phyloP scores from a whole-genome alignment of 2,888 invertebrate genomes.

The Acleris cristana region DNA sequence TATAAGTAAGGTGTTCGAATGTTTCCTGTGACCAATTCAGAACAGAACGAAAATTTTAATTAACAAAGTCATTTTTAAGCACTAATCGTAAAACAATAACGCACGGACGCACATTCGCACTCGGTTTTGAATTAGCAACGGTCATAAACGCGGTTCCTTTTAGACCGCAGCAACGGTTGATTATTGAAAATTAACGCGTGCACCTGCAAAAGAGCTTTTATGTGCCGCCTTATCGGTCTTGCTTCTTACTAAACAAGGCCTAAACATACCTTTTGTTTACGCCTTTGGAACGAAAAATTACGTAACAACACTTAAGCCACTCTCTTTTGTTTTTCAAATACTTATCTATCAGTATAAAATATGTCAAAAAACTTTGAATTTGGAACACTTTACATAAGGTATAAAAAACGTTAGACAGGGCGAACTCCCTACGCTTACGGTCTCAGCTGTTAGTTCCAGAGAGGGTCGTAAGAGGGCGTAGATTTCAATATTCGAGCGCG shows the following conservation, averaged over 20 bases:
- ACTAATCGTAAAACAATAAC: constrained; percentile 48
- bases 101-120: constrained; percentile 48
- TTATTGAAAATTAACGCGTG: constrained; percentile 69
- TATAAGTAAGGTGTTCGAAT: neutral
- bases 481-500: neutral
- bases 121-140: constrained; percentile 61
- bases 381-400: no score
- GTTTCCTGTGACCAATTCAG: constrained; percentile 26
- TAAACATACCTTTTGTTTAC: neutral
- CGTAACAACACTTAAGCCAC: neutral
- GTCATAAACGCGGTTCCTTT: constrained; percentile 69
- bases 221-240: constrained; percentile 49
- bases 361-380: no score
- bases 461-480: constrained; percentile 19
- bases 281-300: neutral
- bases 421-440: neutral
- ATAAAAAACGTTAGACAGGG: neutral
- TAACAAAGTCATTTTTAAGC: constrained; percentile 30
- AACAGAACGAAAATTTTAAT: constrained; percentile 24
- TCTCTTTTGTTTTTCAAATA: no score
- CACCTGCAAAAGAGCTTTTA: constrained; percentile 63
- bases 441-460: neutral
- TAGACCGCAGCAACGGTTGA: constrained; percentile 66
- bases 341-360: no score
- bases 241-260: constrained; percentile 11